phyloP scores from a whole-genome alignment of 2,888 invertebrate genomes.

The Plagodis pulveraria region DNA sequence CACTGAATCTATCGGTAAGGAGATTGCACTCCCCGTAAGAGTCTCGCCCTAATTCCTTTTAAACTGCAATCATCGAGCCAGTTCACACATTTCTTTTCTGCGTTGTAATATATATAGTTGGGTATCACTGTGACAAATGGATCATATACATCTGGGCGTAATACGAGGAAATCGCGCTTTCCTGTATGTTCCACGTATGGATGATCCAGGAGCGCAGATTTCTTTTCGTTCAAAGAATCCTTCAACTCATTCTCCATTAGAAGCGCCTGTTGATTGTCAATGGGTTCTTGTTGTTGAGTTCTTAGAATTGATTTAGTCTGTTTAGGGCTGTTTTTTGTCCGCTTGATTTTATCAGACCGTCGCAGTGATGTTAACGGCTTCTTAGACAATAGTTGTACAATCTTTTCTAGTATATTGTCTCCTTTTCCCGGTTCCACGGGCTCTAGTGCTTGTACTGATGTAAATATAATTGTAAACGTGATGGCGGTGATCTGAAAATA shows the following conservation, averaged over 20 bases:
- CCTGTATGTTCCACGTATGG: conserved; percentile 59
- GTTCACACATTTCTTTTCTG: conserved; percentile 70
- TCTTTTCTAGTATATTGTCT: conserved; percentile 4
- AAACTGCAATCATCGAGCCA: conserved; percentile 72
- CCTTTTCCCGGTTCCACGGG: not conserved
- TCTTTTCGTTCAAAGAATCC: conserved; percentile 37
- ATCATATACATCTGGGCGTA: conserved; percentile 48
- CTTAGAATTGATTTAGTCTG: not conserved
- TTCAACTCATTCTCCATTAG: conserved; percentile 54
- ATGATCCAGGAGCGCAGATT: conserved; percentile 52
- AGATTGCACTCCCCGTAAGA: conserved; percentile 47
- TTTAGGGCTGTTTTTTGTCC: conserved; percentile 3
- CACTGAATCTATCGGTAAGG: conserved; percentile 15
- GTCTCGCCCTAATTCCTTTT: conserved; percentile 55
- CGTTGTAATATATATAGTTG: conserved; percentile 63
- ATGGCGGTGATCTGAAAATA: conserved; percentile 14
- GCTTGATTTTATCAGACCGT: conserved; percentile 5
- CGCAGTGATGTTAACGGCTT: not conserved
- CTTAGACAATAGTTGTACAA: conserved; percentile 7
- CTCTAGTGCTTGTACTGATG: conserved; percentile 9
- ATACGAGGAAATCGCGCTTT: conserved; percentile 63
- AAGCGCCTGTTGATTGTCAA: conserved; percentile 2
- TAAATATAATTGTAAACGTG: conserved; percentile 1
- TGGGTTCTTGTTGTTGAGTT: not conserved
- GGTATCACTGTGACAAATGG: conserved; percentile 66